Conservation (phyloP, 2,113 vertebrate genomes). For the Verasper variegatus region DNA sequence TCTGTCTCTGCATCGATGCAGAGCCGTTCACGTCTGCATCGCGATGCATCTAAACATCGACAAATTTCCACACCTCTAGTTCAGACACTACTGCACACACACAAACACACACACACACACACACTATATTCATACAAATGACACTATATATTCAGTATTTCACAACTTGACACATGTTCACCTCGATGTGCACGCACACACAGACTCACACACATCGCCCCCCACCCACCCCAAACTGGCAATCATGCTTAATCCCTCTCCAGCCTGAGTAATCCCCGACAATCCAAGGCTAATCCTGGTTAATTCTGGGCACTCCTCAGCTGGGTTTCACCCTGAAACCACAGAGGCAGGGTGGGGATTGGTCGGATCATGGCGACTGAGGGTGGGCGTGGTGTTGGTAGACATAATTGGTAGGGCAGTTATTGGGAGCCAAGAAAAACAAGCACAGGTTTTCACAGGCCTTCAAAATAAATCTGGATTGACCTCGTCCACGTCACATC, state of each 20-base stretch:
- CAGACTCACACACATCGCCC: conserved; percentile 2
- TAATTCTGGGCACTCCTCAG: conserved; percentile 81
- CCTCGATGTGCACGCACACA: conserved; percentile 33
- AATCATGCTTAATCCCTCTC: conserved; percentile 81
- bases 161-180: conserved; percentile 34
- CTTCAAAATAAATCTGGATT: conserved; percentile 59
- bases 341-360: conserved; percentile 76
- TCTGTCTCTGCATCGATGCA: too few relatives aligned
- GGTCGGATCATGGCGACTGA: conserved; percentile 69
- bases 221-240: conserved; percentile 73
- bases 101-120: not conserved
- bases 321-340: conserved; percentile 77
- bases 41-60: not conserved
- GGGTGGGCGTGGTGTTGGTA: conserved; percentile 51
- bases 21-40: too few relatives aligned
- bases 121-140: conserved; percentile 31
- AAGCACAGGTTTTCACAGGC: conserved; percentile 68
- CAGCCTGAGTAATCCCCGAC: conserved; percentile 79
- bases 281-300: conserved; percentile 82
- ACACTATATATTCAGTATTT: conserved; percentile 4
- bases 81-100: not conserved
- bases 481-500: conserved; percentile 51
- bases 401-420: conserved; percentile 64
- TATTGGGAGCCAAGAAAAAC: conserved; percentile 65
- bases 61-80: not conserved